phyloP scores from a whole-genome alignment of 2,113 vertebrate genomes.

The Solenodon paradoxus region DNA sequence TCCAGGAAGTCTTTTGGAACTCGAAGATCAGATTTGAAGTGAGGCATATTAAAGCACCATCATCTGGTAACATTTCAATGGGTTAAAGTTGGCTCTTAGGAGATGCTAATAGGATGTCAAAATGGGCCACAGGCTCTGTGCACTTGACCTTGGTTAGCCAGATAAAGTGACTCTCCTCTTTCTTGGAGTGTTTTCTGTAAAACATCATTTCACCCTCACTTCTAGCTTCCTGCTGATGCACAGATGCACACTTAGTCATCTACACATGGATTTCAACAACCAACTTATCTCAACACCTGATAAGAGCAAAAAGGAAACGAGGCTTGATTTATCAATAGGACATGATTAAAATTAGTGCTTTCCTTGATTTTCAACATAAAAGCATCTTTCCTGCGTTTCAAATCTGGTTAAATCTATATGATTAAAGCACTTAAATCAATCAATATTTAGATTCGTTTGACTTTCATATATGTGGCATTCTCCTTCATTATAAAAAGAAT shows the following conservation, averaged over 20 bases:
- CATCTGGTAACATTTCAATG: not conserved
- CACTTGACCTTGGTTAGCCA: not conserved
- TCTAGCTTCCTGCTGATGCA: not conserved
- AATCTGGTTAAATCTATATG: not conserved
- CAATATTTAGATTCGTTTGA: not conserved
- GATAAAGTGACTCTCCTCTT: not conserved
- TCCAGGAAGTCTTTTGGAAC: not conserved
- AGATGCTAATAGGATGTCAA: not conserved
- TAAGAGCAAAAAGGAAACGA: conserved; percentile 28
- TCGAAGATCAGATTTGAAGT: not conserved
- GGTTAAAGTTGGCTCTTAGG: not conserved
- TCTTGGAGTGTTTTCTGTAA: not conserved
- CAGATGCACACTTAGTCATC: not conserved
- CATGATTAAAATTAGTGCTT: conserved; percentile 6
- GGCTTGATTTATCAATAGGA: not conserved
- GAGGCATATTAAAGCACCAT: not conserved
- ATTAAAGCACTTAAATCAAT: not conserved
- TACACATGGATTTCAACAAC: not conserved
- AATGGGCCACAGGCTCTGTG: not conserved
- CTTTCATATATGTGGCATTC: not conserved
- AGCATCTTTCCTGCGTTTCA: not conserved
- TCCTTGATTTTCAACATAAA: not conserved
- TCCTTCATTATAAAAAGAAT: not conserved
- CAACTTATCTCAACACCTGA: not conserved
- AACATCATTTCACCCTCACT: not conserved